Base-by-base conservation (phyloP, 2,113 vertebrate genomes). In the Myiozetetes cayanensis region DNA sequence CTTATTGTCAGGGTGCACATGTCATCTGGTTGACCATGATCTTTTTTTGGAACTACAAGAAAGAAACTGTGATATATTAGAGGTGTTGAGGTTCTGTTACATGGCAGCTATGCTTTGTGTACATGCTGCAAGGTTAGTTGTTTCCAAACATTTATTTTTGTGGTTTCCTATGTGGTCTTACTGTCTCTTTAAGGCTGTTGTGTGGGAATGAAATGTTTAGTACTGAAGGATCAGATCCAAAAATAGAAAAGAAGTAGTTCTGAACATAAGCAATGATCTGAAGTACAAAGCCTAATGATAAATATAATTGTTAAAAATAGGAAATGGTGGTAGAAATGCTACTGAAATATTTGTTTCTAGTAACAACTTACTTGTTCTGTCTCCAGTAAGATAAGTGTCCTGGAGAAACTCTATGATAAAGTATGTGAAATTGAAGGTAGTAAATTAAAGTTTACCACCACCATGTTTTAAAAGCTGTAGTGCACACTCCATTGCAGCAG, bases 131-230 rank as follows among this genome's bases (percentile, higher is more conserved):
- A 85, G 19, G 35, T 11, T 46, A 81, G 22, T 53, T 91, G 50
- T 80, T 96, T 84, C 70, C 75, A 61, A 94, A 86, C 41, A 14
- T 31, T 37, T 47, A 47, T 47, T 49, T 85, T 90, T 85, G 5
- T 73, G 9, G 35, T 77, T 89, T 84, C 35, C 76, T 77, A 1
- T 44, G 61, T 33, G 5, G 35, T 62, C 61, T 72, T 75, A 72
- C 85, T 90, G 85, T 80, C 83, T 92, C 93, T 96, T 95, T 96
- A 96, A 94, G 90, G 44, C 65, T 44, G 67, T 82, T 88, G 56
- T 96, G 90, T 96, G 95, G 94, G 93, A 97, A 96, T 94, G 83
- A 93, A 92, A 96, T 65, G 70, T 88, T 96, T 92, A 65, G 76
- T 92, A 53, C 59, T 81, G 86, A 90, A 93, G 79, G 83, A 96